phyloP scores from a whole-genome alignment of 1,140 invertebrate genomes.

The Pseudomyrmex sp. region DNA sequence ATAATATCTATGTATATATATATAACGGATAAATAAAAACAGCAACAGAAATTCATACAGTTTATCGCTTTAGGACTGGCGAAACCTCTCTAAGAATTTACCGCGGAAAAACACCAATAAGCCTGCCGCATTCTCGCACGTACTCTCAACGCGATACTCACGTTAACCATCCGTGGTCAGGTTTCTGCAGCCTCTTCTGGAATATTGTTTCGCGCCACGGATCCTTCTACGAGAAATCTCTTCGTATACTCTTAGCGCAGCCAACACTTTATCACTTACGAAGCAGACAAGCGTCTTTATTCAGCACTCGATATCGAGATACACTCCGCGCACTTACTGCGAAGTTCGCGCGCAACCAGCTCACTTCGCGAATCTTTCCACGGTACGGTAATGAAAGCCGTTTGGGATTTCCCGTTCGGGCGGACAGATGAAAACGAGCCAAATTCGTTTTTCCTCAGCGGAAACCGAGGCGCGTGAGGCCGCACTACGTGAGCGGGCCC shows the following conservation, averaged over 20 bases:
- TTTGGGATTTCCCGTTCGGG: background rate
- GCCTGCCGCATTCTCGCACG: background rate
- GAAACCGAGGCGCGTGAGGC: slow-evolving; percentile 38
- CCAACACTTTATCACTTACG: slow-evolving; percentile 65
- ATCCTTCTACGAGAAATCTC: slow-evolving; percentile 37
- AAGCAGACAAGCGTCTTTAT: slow-evolving; percentile 56
- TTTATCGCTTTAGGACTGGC: background rate
- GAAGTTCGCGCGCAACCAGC: slow-evolving; percentile 41
- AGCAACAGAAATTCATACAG: background rate
- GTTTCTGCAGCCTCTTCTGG: slow-evolving; percentile 60
- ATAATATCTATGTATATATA: background rate
- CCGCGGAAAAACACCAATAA: background rate
- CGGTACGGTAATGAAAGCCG: background rate
- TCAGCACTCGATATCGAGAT: slow-evolving; percentile 56
- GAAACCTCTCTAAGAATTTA: background rate
- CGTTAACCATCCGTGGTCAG: slow-evolving; percentile 73
- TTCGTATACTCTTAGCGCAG: slow-evolving; percentile 9
- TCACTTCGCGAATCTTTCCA: background rate
- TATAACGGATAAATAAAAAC: background rate
- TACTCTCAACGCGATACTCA: slow-evolving; percentile 58
- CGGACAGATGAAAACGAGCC: slow-evolving; percentile 7
- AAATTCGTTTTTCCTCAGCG: slow-evolving; percentile 20
- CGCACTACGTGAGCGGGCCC: slow-evolving; percentile 44
- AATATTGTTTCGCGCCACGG: slow-evolving; percentile 41
- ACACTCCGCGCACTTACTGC: slow-evolving; percentile 63